Evolutionary conservation across 2,888 invertebrate species (phyloP), one percentile per base, ranked within the genome.

Genomic region (Heliconius charithonia): DNA sequence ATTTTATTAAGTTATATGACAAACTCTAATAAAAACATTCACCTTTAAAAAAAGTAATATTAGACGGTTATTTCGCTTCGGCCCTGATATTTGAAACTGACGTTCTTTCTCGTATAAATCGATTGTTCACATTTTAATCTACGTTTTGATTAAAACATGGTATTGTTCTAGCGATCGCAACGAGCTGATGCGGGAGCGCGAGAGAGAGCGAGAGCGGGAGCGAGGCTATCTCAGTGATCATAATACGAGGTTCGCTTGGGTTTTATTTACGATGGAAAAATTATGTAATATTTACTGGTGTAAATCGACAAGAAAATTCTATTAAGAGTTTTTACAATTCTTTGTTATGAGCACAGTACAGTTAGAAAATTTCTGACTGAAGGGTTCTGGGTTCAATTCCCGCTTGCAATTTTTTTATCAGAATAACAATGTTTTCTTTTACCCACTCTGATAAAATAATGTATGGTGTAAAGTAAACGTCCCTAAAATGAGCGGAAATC

Each of bases 171-270:
- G 98, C 89, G 98, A 98, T 93, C 96, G 98, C 83, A 98, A 98
- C 89, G 98, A 98, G 92, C 93, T 98, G 84, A 96, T 97, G 87
- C 93, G 97, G 82, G 98, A 98, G 87, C 93, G 97, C 80, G 98
- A 98, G 88, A 96, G 97, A 75, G 97, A 97, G 82, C 90, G 96
- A 32, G 96, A 96, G 83, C 90, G 93, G 67, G 95, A 85, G 80
- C 87, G 96, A 67, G 97, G 97, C 81, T 97, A 97, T 89, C 95
- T 97, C 83, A 97, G 97, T 87, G 97, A 97, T 89, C 97, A 97
- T 86, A 97, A 97, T 90, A 96, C 97, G 82, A 96, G 97, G 97
- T 97, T 81, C 79, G 85, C 84, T 84, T 79, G 65, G 71, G 65
- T 76, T 66, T 37, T 25, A 72, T 72, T 72, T 72, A 9, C 32